phyloP scores from a whole-genome alignment of 2,797 vertebrate genomes.

The Cetoscarus ocellatus region DNA sequence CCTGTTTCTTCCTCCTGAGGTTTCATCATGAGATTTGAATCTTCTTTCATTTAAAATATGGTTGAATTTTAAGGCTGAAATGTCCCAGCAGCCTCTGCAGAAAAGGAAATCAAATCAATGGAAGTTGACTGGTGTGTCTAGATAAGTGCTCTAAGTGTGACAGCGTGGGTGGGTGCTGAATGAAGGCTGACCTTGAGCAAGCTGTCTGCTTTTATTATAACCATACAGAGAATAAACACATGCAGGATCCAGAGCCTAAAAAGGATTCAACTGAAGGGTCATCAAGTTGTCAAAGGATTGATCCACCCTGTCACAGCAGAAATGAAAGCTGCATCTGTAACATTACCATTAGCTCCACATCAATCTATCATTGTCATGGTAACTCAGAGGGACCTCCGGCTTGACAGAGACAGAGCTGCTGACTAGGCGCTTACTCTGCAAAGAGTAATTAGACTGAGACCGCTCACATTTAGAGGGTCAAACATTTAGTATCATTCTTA shows the following conservation, averaged over 20 bases:
- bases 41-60: not conserved
- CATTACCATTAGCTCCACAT: constrained; percentile 19
- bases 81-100: not conserved
- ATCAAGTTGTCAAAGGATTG: constrained; percentile 5
- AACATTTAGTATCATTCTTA: not conserved
- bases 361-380: constrained; percentile 42
- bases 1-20: too few relatives aligned
- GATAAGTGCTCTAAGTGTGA: constrained; percentile 23
- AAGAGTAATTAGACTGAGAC: constrained; percentile 21
- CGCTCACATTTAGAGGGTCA: constrained; percentile 29
- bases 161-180: constrained; percentile 10
- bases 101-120: constrained; percentile 22
- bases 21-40: too few relatives aligned
- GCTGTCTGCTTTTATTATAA: constrained; percentile 29
- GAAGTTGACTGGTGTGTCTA: not conserved
- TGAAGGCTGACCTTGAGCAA: constrained; percentile 25
- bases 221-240: not conserved
- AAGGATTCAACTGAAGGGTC: not conserved
- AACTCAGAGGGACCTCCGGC: constrained; percentile 31
- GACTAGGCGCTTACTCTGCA: constrained; percentile 15
- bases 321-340: constrained; percentile 35
- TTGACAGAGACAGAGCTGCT: constrained; percentile 12
- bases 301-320: not conserved
- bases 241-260: too few relatives aligned
- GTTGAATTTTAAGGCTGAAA: not conserved